phyloP scores from a whole-genome alignment of 2,888 invertebrate species.

The Salpingus planirostris region DNA sequence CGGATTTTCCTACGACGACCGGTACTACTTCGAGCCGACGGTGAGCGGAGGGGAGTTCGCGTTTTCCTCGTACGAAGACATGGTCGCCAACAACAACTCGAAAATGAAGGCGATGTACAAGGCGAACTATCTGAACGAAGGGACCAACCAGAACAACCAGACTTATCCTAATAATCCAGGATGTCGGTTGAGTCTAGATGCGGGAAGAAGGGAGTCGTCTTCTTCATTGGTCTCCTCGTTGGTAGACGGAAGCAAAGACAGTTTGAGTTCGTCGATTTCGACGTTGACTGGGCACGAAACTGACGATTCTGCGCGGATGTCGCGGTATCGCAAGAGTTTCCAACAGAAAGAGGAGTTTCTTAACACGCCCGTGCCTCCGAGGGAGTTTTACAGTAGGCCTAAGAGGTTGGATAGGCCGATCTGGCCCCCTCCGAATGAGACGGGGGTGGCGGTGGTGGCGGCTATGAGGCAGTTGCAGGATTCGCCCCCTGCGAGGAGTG shows the following conservation, averaged over 20 bases:
- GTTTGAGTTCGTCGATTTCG: slow-evolving; percentile 59
- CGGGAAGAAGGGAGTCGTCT: slow-evolving; percentile 49
- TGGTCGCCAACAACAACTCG: slow-evolving; percentile 5
- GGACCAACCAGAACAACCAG: slow-evolving; percentile 13
- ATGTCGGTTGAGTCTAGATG: slow-evolving; percentile 43
- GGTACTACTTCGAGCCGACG: too few relatives aligned
- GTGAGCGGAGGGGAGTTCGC: slow-evolving; percentile 46
- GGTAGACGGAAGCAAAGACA: slow-evolving; percentile 58
- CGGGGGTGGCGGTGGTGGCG: too few relatives aligned
- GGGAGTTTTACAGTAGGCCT: slow-evolving; percentile 71
- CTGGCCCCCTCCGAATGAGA: slow-evolving; percentile 51
- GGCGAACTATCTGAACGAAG: slow-evolving; percentile 18
- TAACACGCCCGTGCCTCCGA: slow-evolving; percentile 55
- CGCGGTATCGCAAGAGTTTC: slow-evolving; percentile 71
- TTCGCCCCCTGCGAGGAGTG: slow-evolving; percentile 44
- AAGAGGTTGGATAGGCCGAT: slow-evolving; percentile 62
- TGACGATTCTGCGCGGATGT: slow-evolving; percentile 62
- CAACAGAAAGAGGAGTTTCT: slow-evolving; percentile 88
- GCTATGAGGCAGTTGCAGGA: too few relatives aligned
- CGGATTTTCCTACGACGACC: too few relatives aligned
- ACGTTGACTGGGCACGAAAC: slow-evolving; percentile 58
- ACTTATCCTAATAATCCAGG: slow-evolving; percentile 32
- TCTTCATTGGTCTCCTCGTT: slow-evolving; percentile 53
- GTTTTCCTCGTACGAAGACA: slow-evolving; percentile 25
- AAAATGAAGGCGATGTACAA: slow-evolving; percentile 26